A percentile compares a stretch with the other conserved stretches of the same genome.
Evolutionary conservation across 1,140 invertebrate species (phyloP).

Genomic region (Pentalonia nigronervosa): DNA sequence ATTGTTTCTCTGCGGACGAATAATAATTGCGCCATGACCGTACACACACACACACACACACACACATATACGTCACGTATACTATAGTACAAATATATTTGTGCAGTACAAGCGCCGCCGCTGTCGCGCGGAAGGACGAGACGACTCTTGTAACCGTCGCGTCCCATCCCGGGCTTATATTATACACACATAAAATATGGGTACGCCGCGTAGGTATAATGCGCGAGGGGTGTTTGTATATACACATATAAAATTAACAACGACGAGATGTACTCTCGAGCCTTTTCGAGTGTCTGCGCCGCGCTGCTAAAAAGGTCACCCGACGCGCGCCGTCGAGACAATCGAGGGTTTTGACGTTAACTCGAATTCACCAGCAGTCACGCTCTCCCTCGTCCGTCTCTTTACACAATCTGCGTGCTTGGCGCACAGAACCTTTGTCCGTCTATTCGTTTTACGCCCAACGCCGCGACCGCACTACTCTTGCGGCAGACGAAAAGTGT

Average conservation of each 20-base stretch:
- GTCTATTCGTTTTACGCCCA: background rate
- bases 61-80: background rate
- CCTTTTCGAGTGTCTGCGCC: background rate
- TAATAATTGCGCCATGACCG: background rate
- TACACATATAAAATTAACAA: background rate
- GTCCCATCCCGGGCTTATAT: background rate
- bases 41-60: background rate
- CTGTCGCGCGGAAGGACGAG: background rate
- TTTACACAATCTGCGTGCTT: no score
- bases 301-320: background rate
- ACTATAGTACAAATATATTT: background rate
- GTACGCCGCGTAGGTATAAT: background rate
- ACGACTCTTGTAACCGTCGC: background rate
- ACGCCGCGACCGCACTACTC: background rate
- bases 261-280: background rate
- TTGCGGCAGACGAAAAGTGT: background rate
- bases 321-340: background rate
- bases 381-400: background rate
- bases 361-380: background rate
- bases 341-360: background rate
- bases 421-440: background rate
- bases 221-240: background rate
- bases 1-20: background rate
- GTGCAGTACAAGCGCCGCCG: background rate
- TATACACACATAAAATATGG: background rate